Percentiles rank a stretch among this genome's conserved stretches.
Conservation (phyloP, 2,113 vertebrate species). For the Oncorhynchus gorbuscha region DNA sequence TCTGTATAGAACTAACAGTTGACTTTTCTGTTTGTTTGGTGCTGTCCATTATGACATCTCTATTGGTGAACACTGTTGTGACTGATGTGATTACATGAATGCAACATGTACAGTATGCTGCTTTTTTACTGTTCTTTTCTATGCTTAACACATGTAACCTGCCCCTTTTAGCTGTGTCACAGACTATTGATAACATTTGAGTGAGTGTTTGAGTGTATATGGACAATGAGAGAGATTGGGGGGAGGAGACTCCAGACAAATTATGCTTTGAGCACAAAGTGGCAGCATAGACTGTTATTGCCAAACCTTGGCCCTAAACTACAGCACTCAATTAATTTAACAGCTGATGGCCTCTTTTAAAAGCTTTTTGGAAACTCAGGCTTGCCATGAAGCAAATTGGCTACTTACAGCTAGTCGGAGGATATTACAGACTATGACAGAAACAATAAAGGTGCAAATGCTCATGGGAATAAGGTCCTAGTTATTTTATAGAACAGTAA, state of each 20-base stretch:
- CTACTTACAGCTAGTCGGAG: background rate
- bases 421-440: background rate
- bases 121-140: too few relatives aligned
- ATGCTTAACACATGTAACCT: too few relatives aligned
- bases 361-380: background rate
- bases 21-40: too few relatives aligned
- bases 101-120: too few relatives aligned
- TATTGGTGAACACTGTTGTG: too few relatives aligned
- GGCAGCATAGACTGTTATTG: background rate
- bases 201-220: background rate
- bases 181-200: background rate
- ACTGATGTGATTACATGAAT: too few relatives aligned
- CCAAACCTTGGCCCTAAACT: background rate
- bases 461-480: constrained; percentile 32
- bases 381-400: constrained; percentile 2
- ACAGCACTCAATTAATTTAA: background rate
- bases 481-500: constrained; percentile 25
- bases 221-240: too few relatives aligned
- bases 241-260: background rate
- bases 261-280: background rate
- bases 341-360: background rate
- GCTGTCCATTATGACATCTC: too few relatives aligned
- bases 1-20: too few relatives aligned
- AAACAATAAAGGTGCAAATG: background rate
- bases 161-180: background rate